Conservation (phyloP, 1,140 invertebrate species). For the Stegodyphus dumicola region DNA sequence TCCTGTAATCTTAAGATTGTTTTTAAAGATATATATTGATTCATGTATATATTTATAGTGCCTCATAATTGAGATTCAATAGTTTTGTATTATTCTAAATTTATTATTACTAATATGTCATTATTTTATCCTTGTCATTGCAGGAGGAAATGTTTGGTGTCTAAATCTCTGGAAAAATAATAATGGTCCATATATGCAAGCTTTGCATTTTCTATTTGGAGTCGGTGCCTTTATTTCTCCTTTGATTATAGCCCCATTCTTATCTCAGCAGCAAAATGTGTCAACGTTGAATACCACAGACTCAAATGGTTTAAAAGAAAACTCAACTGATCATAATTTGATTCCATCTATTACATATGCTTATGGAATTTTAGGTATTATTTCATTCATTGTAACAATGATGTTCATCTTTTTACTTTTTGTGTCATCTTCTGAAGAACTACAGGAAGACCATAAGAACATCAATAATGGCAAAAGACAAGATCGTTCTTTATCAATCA, state of each 20-base stretch:
- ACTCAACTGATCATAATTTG: background rate
- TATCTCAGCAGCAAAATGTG: constrained; percentile 62
- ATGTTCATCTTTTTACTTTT: constrained; percentile 35
- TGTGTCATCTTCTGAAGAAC: constrained; percentile 2
- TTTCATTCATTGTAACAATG: constrained; percentile 20
- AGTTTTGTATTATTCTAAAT: too few species aligned
- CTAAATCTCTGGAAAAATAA: constrained; percentile 70
- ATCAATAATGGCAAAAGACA: constrained; percentile 4
- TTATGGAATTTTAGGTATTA: constrained; percentile 36
- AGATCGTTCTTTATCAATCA: background rate
- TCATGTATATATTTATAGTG: too few species aligned
- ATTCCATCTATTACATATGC: constrained; percentile 20
- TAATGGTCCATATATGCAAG: constrained; percentile 72
- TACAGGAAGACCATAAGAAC: background rate
- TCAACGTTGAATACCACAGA: background rate
- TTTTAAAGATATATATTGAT: too few species aligned
- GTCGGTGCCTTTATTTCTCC: constrained; percentile 72
- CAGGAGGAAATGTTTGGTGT: constrained; percentile 72
- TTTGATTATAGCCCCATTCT: constrained; percentile 70
- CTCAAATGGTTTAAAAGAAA: background rate
- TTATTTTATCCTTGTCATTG: constrained; percentile 9
- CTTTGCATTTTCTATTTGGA: constrained; percentile 72
- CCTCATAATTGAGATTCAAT: too few species aligned
- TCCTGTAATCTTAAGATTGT: too few species aligned
- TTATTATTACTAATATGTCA: background rate